Evolutionary conservation across 2,797 vertebrate species (phyloP), one percentile per base, ranked within the genome.

Genomic region (Enteromius unitaeniatus): DNA sequence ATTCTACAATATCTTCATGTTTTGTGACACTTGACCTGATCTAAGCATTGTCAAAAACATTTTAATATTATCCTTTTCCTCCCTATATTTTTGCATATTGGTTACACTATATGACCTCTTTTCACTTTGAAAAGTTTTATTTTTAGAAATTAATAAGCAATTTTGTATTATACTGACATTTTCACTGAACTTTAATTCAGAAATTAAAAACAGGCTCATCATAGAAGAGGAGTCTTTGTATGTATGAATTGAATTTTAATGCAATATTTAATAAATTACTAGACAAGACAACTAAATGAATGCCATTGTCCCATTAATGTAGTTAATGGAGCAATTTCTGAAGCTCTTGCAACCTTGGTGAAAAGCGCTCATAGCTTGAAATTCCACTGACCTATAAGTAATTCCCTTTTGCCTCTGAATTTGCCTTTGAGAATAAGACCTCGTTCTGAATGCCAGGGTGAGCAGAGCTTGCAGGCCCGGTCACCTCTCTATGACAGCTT

Each of bases 381-480:
- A 73, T 84, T 72, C 6, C 67, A 80, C 76, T 86, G 87, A 83
- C 85, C 87, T 83, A 75, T 65, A 69, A 85, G 69, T 78, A 78
- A 83, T 82, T 65, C 75, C 28, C 58, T 15, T 76, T 65, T 53
- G 31, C 65, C 40, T 62, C 42, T 55, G 34, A 42, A 55, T 53
- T 49, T 79, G 77, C 64, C 53, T 80, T 74, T 81, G 75, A 74
- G 42, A 78, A 75, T 67, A 45, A 69, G 51, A 53, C 62, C 73
- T 58, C 1, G 0, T 31, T 68, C 62, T 83, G 73, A 83, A 83
- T 83, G 73, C 73, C 81, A 83, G 60, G 81, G 62, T 69, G 40
- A 81, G 26, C 55, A 2, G 9, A 21, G 79, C 68, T 72, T 5
- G 1, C 76, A 65, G 73, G 62, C 68, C 37, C 0, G 14, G 65